Evolutionary conservation across 2,113 vertebrate species (phyloP).

Genomic region (Regulus satrapa): DNA sequence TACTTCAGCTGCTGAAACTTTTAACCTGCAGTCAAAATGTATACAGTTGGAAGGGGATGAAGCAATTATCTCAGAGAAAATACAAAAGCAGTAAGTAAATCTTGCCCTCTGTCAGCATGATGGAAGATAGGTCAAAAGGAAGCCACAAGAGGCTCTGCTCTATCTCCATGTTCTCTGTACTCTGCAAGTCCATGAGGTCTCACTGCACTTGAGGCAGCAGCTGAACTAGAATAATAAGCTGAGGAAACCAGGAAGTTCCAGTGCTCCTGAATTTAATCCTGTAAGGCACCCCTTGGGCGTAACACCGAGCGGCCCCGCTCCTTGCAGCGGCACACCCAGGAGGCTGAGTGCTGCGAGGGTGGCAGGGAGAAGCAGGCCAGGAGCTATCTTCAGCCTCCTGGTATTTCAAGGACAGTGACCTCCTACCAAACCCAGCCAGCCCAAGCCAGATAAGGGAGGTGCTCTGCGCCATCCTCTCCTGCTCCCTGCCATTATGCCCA

Average conservation of each 20-base stretch:
- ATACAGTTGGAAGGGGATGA: not conserved
- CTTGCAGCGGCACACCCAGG: not conserved
- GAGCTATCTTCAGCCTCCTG: not conserved
- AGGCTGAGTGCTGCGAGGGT: fast-evolving
- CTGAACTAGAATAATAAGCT: not conserved
- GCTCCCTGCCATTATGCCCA: not conserved
- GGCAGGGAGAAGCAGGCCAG: not conserved
- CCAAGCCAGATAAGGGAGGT: not conserved
- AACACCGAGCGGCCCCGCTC: fast-evolving
- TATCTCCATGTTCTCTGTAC: fast-evolving
- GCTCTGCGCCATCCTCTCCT: not conserved
- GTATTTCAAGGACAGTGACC: not conserved
- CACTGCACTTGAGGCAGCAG: not conserved
- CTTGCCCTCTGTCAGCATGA: not conserved
- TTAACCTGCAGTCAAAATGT: not conserved
- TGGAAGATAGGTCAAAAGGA: not conserved
- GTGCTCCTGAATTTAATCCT: not conserved
- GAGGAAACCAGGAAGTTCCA: not conserved
- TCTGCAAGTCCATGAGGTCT: fast-evolving
- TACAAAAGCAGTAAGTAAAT: not conserved
- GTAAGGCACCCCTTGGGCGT: not conserved
- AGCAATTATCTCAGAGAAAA: not conserved
- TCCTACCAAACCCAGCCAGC: not conserved
- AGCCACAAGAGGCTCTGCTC: not conserved
- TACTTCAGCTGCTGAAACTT: not conserved